These are phyloP conservation scores for Plectrocnemia conspersa DNA, from an alignment of 1,140 invertebrate genomes.

Conservation along the genomic window DNA sequence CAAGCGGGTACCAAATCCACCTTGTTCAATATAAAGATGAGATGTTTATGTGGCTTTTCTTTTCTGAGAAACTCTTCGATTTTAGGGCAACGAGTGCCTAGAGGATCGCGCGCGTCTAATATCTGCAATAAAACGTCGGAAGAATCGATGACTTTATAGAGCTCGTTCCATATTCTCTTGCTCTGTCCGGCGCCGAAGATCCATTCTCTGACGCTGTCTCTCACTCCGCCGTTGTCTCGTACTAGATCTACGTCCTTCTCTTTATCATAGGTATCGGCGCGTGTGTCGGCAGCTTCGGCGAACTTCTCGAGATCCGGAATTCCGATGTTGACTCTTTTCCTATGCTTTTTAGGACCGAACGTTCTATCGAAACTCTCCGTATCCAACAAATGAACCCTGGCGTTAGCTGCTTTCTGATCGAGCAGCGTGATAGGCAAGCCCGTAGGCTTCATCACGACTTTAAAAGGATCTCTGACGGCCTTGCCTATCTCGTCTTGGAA, in stretches of 20 bases:
- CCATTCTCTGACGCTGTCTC: conserved; percentile 72
- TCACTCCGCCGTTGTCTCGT: conserved; percentile 74
- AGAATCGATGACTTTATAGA: conserved; percentile 99
- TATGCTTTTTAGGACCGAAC: conserved; percentile 90
- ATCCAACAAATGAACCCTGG: conserved; percentile 90
- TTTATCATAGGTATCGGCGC: conserved; percentile 70
- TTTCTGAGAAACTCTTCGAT: conserved; percentile 86
- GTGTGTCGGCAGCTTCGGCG: conserved; percentile 64
- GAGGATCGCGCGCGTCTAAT: conserved; percentile 90
- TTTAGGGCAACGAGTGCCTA: conserved; percentile 90
- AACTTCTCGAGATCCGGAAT: conserved; percentile 69
- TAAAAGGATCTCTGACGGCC: conserved; percentile 93
- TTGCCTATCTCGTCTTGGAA: conserved; percentile 96
- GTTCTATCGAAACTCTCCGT: conserved; percentile 91
- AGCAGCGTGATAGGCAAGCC: conserved; percentile 91
- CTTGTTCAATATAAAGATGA: conserved; percentile 94
- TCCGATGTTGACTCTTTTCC: conserved; percentile 85
- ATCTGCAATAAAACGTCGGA: conserved; percentile 95
- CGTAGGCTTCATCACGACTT: conserved; percentile 96
- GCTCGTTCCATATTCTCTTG: conserved; percentile 97
- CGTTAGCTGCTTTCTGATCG: conserved; percentile 88
- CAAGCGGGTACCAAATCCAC: conserved; percentile 94
- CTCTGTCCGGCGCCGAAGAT: conserved; percentile 92
- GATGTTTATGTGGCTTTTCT: conserved; percentile 91
- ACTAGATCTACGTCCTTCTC: conserved; percentile 79